Conservation (phyloP, 2,113 vertebrate genomes). For the Pandion haliaetus region DNA sequence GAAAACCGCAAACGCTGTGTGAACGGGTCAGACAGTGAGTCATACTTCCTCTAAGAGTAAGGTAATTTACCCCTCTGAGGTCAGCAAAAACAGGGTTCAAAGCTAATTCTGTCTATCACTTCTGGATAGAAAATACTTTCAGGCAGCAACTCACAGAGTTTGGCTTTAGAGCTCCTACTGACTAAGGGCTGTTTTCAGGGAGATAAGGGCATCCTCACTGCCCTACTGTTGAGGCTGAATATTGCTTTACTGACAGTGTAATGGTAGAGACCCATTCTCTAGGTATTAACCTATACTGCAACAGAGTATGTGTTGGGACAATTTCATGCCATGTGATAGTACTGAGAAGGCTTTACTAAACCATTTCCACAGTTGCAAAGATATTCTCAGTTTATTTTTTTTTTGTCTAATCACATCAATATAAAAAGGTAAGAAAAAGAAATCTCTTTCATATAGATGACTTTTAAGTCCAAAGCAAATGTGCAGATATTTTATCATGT, state of each 20-base stretch:
- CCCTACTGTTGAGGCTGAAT: background rate
- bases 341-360: background rate
- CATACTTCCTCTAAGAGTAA: background rate
- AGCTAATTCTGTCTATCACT: conserved; percentile 11
- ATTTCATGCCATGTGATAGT: background rate
- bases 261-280: background rate
- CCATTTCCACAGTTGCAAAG: background rate
- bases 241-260: background rate
- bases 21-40: background rate
- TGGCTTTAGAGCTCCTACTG: background rate
- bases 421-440: background rate
- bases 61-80: conserved; percentile 13
- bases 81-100: conserved; percentile 32
- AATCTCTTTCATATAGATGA: background rate
- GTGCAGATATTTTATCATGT: background rate
- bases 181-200: background rate
- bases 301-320: background rate
- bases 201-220: conserved; percentile 4
- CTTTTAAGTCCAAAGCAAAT: background rate
- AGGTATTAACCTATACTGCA: background rate
- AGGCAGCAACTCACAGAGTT: background rate
- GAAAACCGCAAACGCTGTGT: background rate
- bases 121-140: background rate
- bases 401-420: background rate
- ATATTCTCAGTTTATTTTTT: background rate